Base-by-base conservation (phyloP, 2,797 vertebrate genomes). In the Cheirogaleus major region DNA sequence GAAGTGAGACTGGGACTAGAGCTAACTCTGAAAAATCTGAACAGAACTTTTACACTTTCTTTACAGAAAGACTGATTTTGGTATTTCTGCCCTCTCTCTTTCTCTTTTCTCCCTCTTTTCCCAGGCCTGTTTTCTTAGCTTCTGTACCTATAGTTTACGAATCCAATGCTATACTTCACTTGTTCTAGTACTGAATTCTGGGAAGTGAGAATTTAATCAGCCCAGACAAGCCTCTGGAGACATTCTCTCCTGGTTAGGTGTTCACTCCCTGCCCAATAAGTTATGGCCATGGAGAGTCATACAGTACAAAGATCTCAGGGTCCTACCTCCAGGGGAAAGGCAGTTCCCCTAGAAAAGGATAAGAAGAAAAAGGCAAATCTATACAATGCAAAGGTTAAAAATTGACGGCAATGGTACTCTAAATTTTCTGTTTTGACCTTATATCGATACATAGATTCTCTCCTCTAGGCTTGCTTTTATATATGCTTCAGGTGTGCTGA, bases 41-140 rank as follows among this genome's bases (percentile, higher is more conserved):
- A 8, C 1, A 50, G 35, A 4, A n/a, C 6, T 22, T 43, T 69
- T 38, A 48, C 3, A 59, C 1, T 41, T 67, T 65, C 7, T 59
- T 82, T 22, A 50, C 7, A 20, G 13, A 25, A 79, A 38, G 38
- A 27, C 18, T 14, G 4, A 25, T 25, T 76, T 25, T 76, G n/a
- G 4, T 38, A 50, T 69, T 82, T 65, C 7, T 57, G 38, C 7
- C 1, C 3, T 10, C 15, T 6, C 7, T 0, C 2, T 7, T 0
- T 1, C 22, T 3, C 6, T 0, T 27, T 76, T 55, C 18, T 15
- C 0, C 3, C 0, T 23, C 0, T 83, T 75, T 65, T 14, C 25
- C 55, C 20, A 70, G 38, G 35, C 7, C 23, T 65, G 12, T 45
- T 69, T 38, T 86, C 25, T 65, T 83, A 32, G 45, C 20, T 43